Base-by-base conservation (phyloP, 2,888 invertebrate genomes). In the Sminthurides aquaticus region DNA sequence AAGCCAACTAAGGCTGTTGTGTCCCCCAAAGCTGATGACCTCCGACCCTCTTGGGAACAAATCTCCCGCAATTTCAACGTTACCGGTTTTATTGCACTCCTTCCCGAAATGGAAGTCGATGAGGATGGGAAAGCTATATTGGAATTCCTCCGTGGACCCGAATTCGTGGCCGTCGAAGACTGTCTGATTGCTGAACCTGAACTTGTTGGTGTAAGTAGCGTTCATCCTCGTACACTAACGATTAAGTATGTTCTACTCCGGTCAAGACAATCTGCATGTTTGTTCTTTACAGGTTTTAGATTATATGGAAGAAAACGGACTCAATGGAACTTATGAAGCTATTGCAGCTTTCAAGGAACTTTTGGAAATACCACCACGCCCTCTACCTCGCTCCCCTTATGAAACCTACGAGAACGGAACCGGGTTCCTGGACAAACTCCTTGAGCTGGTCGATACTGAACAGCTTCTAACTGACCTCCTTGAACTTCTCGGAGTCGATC, bases 301-400 rank as follows among this genome's bases (percentile, higher is more conserved):
- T 20, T 58, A 58, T 22, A 26, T 58, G 34, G 34, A 3, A 3
- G 15, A 1, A 43, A 58, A 58, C 34, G 58, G 58, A 29, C 43
- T 58, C 1, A 29, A 58, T n/a, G 29, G 20, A 2, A 43, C 29
- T 20, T 43, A 43, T 22, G 34, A 29, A 1, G 34, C 22, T n/a
- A 29, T 58, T 22, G 20, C 26, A 11, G n/a, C 2, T 1, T 20
- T 58, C 34, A 20, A n/a, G 3, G 58, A 58, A 20, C 18, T 29
- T 20, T 28, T 58, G 18, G 29, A 29, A 34, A 58, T 58, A 18
- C 58, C 58, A 22, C 58, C 58, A 29, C 18, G 58, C 1, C n/a
- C 34, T 29, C n/a, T n/a, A n/a, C n/a, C n/a, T n/a, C n/a, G n/a
- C n/a, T n/a, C n/a, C n/a, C 11, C 11, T 18, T 43, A 15, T n/a